Percentiles rank a stretch among this genome's conserved stretches.
These are phyloP conservation scores for Drosophila arizonae DNA, from an alignment of 1,140 invertebrate species.

Conservation along the genomic window DNA sequence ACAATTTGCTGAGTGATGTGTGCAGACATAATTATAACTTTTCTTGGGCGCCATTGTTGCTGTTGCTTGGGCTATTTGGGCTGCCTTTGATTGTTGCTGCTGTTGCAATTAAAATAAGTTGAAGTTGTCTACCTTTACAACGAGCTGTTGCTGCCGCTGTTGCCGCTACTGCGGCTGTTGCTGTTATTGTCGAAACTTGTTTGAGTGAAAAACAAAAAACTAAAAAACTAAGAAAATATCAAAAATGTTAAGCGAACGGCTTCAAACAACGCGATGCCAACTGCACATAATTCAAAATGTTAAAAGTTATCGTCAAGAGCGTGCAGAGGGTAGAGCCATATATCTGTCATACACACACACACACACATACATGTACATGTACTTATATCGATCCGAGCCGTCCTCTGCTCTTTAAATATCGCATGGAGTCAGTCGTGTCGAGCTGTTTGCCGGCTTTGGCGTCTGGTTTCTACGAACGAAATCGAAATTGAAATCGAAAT, in stretches of 20 bases:
- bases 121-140: constrained; percentile 80
- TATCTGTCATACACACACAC: background rate
- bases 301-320: constrained; percentile 81
- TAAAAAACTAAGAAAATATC: constrained; percentile 12
- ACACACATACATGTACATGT: background rate
- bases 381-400: constrained; percentile 10
- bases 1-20: constrained; percentile 37
- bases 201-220: constrained; percentile 40
- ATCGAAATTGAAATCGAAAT: constrained; percentile 39
- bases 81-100: constrained; percentile 21
- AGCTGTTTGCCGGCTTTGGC: constrained; percentile 19
- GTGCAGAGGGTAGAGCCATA: constrained; percentile 8
- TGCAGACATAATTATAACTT: constrained; percentile 65
- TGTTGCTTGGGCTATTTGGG: constrained; percentile 35
- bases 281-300: constrained; percentile 80
- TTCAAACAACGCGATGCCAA: constrained; percentile 29
- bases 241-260: constrained; percentile 62
- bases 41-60: constrained; percentile 53
- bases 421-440: constrained; percentile 10
- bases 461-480: constrained; percentile 30
- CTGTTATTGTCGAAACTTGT: constrained; percentile 61
- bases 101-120: constrained; percentile 80
- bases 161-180: background rate
- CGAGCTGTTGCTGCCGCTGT: constrained; percentile 42
- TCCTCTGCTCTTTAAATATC: constrained; percentile 39